Conservation (phyloP, 2,797 vertebrate genomes). For the Cyprinella venusta region DNA sequence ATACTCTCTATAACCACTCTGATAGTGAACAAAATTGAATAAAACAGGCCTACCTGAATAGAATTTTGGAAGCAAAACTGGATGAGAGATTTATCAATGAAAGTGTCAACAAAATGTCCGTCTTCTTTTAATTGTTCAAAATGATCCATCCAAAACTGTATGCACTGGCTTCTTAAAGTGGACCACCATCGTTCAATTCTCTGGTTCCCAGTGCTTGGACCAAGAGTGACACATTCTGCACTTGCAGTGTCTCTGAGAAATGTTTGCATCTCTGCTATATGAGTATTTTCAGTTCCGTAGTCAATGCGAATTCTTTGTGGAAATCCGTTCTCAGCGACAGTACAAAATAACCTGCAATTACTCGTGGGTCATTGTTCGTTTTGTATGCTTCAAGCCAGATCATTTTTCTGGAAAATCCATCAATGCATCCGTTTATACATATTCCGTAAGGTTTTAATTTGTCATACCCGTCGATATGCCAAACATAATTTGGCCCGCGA, state of each 20-base stretch:
- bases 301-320: conserved; percentile 8
- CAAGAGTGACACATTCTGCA: conserved; percentile 47
- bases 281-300: conserved; percentile 41
- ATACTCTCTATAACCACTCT: no score
- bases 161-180: no score
- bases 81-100: no score
- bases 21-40: no score
- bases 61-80: no score
- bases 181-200: background rate
- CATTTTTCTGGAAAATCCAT: conserved; percentile 44
- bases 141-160: no score
- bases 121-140: no score
- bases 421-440: conserved; percentile 41
- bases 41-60: no score
- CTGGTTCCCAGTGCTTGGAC: conserved; percentile 59
- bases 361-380: conserved; percentile 44
- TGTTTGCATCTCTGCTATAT: conserved; percentile 43
- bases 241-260: conserved; percentile 15
- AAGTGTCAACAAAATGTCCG: no score
- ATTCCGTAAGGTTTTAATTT: conserved; percentile 33
- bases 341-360: conserved; percentile 44
- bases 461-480: conserved; percentile 42
- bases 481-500: conserved; percentile 43
- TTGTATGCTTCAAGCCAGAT: conserved; percentile 48
- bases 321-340: conserved; percentile 6